phyloP scores from a whole-genome alignment of 64 coral and sea anemone genomes.

The Montipora efflorescens region DNA sequence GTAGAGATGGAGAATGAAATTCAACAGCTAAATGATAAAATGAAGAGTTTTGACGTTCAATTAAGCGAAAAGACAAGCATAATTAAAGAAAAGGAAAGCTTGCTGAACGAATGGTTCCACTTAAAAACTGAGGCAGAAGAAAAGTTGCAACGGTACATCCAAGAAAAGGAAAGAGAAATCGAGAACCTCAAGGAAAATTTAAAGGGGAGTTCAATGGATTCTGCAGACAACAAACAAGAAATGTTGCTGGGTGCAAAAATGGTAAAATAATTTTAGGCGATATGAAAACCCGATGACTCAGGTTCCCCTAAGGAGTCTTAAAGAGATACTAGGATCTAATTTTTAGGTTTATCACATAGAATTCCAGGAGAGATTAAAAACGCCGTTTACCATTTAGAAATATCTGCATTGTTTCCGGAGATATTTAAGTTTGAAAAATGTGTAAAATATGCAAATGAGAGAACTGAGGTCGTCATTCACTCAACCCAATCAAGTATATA shows the following conservation, averaged over 20 bases:
- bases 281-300: too few relatives aligned
- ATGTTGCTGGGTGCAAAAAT: background rate
- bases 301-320: too few relatives aligned
- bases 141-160: background rate
- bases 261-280: conserved; percentile 5
- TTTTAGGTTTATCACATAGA: too few relatives aligned
- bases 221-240: background rate
- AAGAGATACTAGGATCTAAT: too few relatives aligned
- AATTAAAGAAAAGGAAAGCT: background rate
- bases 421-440: too few relatives aligned
- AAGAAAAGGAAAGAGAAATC: background rate
- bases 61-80: background rate
- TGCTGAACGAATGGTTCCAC: conserved; percentile 4
- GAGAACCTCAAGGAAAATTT: background rate
- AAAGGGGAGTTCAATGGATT: background rate
- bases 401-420: too few relatives aligned
- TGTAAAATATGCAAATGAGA: too few relatives aligned
- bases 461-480: too few relatives aligned
- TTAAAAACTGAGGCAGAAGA: background rate
- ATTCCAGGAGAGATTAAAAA: too few relatives aligned
- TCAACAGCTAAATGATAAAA: background rate
- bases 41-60: background rate
- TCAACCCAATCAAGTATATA: too few relatives aligned
- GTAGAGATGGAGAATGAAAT: background rate
- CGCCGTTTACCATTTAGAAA: too few relatives aligned